phyloP scores from a whole-genome alignment of 1,140 invertebrate species.

The Tenebrio molitor region DNA sequence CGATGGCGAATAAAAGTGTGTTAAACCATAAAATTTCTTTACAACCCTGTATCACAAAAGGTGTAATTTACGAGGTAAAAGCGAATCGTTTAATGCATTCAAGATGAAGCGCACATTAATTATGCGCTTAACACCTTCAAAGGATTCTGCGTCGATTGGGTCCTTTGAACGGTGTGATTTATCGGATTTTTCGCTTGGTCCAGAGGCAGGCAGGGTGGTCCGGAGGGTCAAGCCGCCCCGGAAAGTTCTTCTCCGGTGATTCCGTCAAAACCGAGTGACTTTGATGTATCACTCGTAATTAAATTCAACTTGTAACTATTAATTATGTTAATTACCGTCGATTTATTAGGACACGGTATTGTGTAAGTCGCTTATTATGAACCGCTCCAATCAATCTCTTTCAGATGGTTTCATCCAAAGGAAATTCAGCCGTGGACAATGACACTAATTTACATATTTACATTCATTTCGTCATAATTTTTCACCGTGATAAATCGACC shows the following conservation, averaged over 20 bases:
- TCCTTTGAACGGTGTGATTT: slow-evolving; percentile 7
- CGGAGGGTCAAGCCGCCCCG: not conserved
- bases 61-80: slow-evolving; percentile 16
- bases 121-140: slow-evolving; percentile 16
- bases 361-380: not conserved
- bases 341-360: slow-evolving; percentile 18
- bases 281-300: slow-evolving; percentile 16
- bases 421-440: not conserved
- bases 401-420: not conserved
- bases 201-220: not conserved
- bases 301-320: slow-evolving; percentile 20
- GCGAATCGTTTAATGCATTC: slow-evolving; percentile 15
- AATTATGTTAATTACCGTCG: slow-evolving; percentile 13
- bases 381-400: slow-evolving; percentile 9
- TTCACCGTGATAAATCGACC: not conserved
- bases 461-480: not conserved
- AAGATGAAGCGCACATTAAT: slow-evolving; percentile 20
- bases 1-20: slow-evolving; percentile 2
- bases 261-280: not conserved
- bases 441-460: slow-evolving; percentile 22
- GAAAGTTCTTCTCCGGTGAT: not conserved
- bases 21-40: slow-evolving; percentile 21
- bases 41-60: not conserved
- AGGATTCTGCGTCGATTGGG: not conserved
- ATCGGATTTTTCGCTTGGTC: not conserved